Conservation (phyloP, 2,113 vertebrate genomes). For the Oryzias woworae region DNA sequence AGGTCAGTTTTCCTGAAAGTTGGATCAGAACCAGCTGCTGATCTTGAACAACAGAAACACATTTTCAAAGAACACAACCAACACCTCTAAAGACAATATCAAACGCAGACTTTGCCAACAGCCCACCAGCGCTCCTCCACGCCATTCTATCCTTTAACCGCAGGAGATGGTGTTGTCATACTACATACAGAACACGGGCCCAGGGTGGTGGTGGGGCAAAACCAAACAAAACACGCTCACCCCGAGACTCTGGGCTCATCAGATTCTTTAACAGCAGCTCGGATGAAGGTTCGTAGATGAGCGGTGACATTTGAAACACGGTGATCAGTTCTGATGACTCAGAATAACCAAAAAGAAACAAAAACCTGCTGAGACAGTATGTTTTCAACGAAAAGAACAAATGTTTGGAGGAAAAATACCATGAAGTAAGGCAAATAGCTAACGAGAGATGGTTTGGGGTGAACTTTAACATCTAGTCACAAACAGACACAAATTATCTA, state of each 20-base stretch:
- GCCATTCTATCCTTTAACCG: constrained; percentile 56
- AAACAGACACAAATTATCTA: too few species aligned
- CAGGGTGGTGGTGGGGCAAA: constrained; percentile 61
- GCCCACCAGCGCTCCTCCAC: constrained; percentile 44
- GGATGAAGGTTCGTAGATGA: constrained; percentile 19
- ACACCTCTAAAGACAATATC: constrained; percentile 67
- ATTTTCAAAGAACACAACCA: constrained; percentile 63
- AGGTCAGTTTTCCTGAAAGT: constrained; percentile 37
- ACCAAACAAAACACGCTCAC: constrained; percentile 70
- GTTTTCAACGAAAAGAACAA: too few species aligned
- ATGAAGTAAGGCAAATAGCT: too few species aligned
- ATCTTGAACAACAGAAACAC: constrained; percentile 60
- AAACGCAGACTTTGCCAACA: constrained; percentile 43
- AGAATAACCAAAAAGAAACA: background rate
- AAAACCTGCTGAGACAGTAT: too few species aligned
- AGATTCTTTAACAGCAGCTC: constrained; percentile 53
- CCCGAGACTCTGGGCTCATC: constrained; percentile 33
- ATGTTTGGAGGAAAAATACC: too few species aligned
- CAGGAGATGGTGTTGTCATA: constrained; percentile 69
- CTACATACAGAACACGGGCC: constrained; percentile 67
- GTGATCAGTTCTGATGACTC: too few species aligned
- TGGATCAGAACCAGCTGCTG: constrained; percentile 28
- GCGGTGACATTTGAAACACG: too few species aligned
- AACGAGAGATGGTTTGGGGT: too few species aligned
- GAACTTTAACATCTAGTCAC: too few species aligned